These are phyloP conservation scores for Galagoides demidoff DNA, from an alignment of 2,797 vertebrate genomes.

Conservation along the genomic window DNA sequence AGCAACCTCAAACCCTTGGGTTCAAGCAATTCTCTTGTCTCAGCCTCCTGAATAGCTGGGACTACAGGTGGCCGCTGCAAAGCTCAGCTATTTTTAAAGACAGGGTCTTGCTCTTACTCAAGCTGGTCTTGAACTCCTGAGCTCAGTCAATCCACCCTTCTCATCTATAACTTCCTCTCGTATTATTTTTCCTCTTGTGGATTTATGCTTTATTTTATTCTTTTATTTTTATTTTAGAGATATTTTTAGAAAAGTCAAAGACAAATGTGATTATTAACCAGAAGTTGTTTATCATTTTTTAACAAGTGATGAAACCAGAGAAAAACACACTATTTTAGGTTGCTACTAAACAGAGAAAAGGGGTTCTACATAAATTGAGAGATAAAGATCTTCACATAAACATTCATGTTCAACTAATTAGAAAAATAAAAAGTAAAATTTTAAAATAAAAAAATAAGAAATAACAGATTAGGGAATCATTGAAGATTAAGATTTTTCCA, in stretches of 20 bases:
- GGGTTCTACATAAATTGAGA: conserved; percentile 2
- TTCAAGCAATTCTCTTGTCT: too few relatives aligned
- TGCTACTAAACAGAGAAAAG: background rate
- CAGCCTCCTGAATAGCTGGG: too few relatives aligned
- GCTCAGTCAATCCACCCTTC: background rate
- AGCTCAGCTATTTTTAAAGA: too few relatives aligned
- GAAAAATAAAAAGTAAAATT: conserved; percentile 9
- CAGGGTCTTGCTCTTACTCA: too few relatives aligned
- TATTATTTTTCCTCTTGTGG: conserved; percentile 17
- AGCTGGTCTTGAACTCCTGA: too few relatives aligned
- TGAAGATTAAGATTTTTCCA: conserved; percentile 20
- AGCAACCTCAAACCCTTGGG: too few relatives aligned
- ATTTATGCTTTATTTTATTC: conserved; percentile 11
- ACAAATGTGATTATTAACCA: conserved; percentile 49
- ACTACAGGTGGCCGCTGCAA: too few relatives aligned
- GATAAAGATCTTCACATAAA: conserved; percentile 15
- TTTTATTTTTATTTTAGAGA: conserved; percentile 44
- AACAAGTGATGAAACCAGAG: conserved; percentile 42
- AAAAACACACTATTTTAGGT: conserved; percentile 44
- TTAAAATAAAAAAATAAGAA: background rate
- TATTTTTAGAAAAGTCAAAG: background rate
- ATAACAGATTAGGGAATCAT: background rate
- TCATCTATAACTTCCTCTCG: background rate
- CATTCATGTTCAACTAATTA: background rate
- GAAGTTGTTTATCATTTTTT: conserved; percentile 29